Evolutionary conservation across 92 coral and sea anemone species (phyloP).

Genomic region (Isaurus tuberculatus): DNA sequence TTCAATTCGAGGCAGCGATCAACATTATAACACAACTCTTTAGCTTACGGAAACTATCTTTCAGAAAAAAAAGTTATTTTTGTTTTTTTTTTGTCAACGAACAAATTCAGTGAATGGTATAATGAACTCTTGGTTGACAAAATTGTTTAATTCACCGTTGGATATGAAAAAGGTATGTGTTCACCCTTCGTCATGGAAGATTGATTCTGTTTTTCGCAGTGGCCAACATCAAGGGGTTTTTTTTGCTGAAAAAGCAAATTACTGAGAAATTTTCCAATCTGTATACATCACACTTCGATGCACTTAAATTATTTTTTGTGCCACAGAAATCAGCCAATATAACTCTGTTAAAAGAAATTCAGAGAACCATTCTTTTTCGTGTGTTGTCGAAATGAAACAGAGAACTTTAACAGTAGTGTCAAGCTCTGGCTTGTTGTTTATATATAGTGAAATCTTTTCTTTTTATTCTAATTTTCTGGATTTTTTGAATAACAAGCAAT

Average conservation of each 20-base stretch:
- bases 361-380: neutral
- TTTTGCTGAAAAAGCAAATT: neutral
- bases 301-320: neutral
- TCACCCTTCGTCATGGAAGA: neutral
- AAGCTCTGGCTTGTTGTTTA: neutral
- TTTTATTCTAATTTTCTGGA: conserved; percentile 11
- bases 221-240: neutral
- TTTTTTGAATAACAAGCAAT: conserved; percentile 15
- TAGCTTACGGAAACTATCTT: too few species aligned
- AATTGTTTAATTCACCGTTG: neutral
- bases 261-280: neutral
- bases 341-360: neutral
- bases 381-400: neutral
- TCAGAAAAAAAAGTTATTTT: neutral
- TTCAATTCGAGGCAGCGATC: neutral
- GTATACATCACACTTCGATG: neutral
- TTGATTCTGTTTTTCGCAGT: neutral
- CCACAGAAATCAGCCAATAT: neutral
- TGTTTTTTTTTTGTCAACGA: neutral
- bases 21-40: neutral
- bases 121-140: neutral
- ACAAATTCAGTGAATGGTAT: neutral
- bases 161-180: neutral
- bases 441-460: conserved; percentile 7
- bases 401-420: neutral